Conservation (phyloP, 2,797 vertebrate genomes). For the Leucoraja ocellata region DNA sequence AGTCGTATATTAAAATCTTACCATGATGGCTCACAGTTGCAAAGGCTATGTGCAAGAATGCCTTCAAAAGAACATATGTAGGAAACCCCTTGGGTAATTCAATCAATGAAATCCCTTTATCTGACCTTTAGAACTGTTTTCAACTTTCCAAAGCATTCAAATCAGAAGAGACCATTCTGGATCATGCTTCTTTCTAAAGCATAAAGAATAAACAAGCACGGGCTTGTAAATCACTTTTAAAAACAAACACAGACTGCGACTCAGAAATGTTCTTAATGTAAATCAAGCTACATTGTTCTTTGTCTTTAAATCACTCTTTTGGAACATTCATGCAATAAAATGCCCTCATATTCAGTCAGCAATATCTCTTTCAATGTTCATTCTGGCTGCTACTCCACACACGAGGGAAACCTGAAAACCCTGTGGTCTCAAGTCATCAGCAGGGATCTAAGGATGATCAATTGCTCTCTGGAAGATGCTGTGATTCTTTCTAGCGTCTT, state of each 20-base stretch:
- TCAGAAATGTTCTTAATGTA: neutral
- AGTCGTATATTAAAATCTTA: neutral
- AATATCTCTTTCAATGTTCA: neutral
- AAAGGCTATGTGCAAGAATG: neutral
- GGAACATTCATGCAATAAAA: neutral
- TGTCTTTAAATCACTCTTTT: neutral
- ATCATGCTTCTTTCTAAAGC: neutral
- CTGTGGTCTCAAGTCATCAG: neutral
- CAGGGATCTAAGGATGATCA: slow-evolving; percentile 10
- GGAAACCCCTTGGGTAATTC: neutral
- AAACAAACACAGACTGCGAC: neutral
- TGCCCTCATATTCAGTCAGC: neutral
- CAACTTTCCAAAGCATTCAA: neutral
- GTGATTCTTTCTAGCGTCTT: neutral
- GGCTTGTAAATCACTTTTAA: neutral
- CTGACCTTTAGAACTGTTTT: neutral
- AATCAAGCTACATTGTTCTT: neutral
- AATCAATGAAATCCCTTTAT: neutral
- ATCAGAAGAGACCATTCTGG: neutral
- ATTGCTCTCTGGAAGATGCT: neutral
- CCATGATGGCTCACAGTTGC: neutral
- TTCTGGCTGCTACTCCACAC: neutral
- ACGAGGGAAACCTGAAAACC: slow-evolving; percentile 1
- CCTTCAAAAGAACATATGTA: neutral
- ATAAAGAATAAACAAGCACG: neutral